Evolutionary conservation across 2,113 vertebrate genomes (phyloP).

Genomic region (Haliaeetus leucogaster): DNA sequence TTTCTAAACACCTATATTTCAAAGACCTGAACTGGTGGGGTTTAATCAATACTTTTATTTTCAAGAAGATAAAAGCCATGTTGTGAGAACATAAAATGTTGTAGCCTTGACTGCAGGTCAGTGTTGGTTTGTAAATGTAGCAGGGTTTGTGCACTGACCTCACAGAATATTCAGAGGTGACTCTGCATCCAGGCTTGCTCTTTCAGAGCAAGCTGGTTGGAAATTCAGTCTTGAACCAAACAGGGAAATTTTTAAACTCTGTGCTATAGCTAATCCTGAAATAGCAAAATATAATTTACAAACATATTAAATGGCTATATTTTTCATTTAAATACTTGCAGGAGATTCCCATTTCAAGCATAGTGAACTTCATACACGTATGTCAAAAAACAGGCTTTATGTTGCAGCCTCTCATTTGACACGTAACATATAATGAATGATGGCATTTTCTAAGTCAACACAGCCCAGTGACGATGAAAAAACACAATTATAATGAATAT

Average conservation of each 20-base stretch:
- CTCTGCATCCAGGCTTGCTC: not conserved
- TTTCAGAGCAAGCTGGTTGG: not conserved
- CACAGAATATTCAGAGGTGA: not conserved
- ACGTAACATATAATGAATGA: not conserved
- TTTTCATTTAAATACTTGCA: not conserved
- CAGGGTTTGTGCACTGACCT: not conserved
- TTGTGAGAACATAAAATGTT: not conserved
- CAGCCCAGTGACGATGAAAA: not conserved
- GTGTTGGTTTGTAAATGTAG: not conserved
- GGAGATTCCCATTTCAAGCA: not conserved
- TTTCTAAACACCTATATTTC: not conserved
- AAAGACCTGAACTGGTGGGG: not conserved
- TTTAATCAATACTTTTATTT: not conserved
- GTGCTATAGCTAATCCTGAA: not conserved
- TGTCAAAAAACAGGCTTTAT: not conserved
- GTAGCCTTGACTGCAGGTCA: not conserved
- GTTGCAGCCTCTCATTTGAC: not conserved
- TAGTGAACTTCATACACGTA: fast-evolving
- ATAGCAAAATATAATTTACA: not conserved
- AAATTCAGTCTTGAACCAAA: conserved; percentile 10
- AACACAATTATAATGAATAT: not conserved
- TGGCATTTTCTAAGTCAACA: not conserved
- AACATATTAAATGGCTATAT: not conserved
- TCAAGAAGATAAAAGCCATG: not conserved
- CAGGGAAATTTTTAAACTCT: not conserved